Conservation (phyloP, 2,113 vertebrate genomes). For the Dicerorhinus sumatrensis region DNA sequence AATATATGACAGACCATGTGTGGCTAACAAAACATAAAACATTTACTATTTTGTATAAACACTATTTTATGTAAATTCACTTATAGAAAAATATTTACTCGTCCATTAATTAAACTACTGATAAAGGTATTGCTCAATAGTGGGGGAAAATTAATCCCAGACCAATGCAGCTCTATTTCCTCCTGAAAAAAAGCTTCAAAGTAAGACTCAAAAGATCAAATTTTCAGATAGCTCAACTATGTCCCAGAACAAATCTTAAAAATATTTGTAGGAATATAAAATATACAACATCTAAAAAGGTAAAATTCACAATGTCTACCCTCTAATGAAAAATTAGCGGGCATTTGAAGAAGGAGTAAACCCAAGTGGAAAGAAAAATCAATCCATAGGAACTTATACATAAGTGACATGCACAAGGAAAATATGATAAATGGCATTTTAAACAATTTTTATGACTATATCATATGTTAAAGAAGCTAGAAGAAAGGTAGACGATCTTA, state of each 20-base stretch:
- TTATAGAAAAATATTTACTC: not conserved
- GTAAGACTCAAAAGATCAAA: not conserved
- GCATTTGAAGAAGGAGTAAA: not conserved
- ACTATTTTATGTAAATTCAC: not conserved
- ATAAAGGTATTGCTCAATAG: not conserved
- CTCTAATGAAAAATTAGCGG: not conserved
- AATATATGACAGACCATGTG: not conserved
- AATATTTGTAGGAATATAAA: not conserved
- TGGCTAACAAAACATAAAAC: not conserved
- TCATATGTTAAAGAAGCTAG: not conserved
- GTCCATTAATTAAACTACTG: not conserved
- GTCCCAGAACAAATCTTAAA: not conserved
- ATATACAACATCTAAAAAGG: not conserved
- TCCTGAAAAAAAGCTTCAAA: not conserved
- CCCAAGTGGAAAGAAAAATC: not conserved
- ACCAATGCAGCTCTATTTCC: not conserved
- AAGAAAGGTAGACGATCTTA: not conserved
- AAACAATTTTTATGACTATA: not conserved
- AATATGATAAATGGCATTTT: not conserved
- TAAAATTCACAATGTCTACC: not conserved
- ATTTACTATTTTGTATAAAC: not conserved
- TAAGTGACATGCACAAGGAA: not conserved
- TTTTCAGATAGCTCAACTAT: not conserved
- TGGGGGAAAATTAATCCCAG: not conserved
- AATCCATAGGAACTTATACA: not conserved